Conservation (phyloP, 2,888 invertebrate genomes). For the Onchidella celtica region DNA sequence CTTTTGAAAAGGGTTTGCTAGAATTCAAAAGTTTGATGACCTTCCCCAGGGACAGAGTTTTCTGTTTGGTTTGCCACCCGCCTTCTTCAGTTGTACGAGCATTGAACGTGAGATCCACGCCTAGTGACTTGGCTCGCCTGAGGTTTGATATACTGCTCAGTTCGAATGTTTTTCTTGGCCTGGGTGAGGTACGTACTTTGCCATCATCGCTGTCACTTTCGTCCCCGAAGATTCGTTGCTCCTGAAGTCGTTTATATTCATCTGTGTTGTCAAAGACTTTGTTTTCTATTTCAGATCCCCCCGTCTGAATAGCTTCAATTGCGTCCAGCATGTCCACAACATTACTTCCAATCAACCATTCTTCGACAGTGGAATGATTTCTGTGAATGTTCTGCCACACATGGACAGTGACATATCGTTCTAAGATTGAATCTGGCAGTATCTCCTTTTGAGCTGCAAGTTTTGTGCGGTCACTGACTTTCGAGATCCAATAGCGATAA, state of each 20-base stretch:
- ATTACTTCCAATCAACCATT: not conserved
- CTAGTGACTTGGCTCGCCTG: not conserved
- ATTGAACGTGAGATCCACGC: not conserved
- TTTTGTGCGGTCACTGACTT: no score
- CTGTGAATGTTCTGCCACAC: not conserved
- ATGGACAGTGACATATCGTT: not conserved
- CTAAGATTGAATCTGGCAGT: not conserved
- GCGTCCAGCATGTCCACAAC: not conserved
- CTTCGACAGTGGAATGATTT: not conserved
- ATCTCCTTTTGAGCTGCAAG: not conserved
- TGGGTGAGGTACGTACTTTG: not conserved
- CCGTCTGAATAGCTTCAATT: slow-evolving; percentile 1
- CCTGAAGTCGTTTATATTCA: not conserved
- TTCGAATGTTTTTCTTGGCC: not conserved
- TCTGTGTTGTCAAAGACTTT: not conserved
- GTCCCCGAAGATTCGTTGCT: slow-evolving; percentile 1
- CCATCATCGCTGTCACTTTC: slow-evolving; percentile 1
- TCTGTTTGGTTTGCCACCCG: not conserved
- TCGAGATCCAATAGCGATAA: not conserved
- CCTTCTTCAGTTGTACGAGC: not conserved
- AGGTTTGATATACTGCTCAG: not conserved
- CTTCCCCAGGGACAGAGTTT: not conserved
- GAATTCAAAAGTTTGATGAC: not conserved
- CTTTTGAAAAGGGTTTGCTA: not conserved
- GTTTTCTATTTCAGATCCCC: not conserved